Conservation (phyloP, 2,888 invertebrate genomes). For the Invenusta paracnida region DNA sequence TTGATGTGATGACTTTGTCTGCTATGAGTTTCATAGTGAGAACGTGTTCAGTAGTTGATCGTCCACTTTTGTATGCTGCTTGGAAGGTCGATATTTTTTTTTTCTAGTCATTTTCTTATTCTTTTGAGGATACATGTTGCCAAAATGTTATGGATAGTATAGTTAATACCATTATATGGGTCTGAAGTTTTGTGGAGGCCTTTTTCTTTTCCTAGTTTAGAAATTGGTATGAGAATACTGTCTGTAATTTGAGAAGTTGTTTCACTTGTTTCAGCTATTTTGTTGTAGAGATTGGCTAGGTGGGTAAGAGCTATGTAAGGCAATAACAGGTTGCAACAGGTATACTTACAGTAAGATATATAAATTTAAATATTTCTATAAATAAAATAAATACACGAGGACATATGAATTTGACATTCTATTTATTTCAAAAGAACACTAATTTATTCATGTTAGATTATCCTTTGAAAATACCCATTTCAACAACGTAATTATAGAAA, state of each 20-base stretch:
- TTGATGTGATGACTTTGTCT: background rate
- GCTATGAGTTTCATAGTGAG: background rate
- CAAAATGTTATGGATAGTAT: background rate
- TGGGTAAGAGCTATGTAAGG: too few species aligned
- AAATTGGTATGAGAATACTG: background rate
- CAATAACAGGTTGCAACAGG: too few species aligned
- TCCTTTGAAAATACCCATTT: too few species aligned
- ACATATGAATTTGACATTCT: too few species aligned
- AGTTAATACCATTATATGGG: too few species aligned
- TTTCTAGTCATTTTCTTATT: background rate
- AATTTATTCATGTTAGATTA: too few species aligned
- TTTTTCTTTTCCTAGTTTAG: background rate
- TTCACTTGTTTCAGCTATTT: background rate
- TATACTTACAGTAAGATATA: too few species aligned
- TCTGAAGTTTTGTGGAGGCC: background rate
- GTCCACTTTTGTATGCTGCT: background rate
- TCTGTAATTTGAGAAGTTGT: background rate
- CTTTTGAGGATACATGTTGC: background rate
- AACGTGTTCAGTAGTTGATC: background rate
- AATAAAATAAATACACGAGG: too few species aligned
- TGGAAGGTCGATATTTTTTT: background rate
- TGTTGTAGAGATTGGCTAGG: background rate
- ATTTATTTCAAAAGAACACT: too few species aligned
- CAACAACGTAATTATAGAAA: too few species aligned
- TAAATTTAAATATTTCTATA: too few species aligned